phyloP scores from a whole-genome alignment of 2,113 vertebrate genomes.

The Nothoprocta pentlandii region DNA sequence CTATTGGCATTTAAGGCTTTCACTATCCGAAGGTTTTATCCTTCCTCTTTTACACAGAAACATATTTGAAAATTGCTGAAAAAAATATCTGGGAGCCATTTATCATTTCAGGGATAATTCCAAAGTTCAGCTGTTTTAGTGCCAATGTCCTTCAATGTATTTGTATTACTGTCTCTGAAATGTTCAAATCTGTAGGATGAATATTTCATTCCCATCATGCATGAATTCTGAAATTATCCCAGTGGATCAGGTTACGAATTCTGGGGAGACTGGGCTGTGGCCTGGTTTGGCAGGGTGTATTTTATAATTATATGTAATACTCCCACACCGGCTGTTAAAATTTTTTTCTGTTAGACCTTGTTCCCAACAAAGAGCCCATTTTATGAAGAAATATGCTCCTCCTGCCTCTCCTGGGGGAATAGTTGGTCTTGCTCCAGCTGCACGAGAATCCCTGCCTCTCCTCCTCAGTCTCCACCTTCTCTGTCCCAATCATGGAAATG shows the following conservation, averaged over 20 bases:
- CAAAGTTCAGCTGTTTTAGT: not conserved
- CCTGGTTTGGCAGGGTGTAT: not conserved
- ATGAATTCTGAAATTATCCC: not conserved
- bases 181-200: not conserved
- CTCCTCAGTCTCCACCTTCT: not conserved
- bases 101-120: slow-evolving; percentile 15
- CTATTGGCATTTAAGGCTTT: slow-evolving; percentile 8
- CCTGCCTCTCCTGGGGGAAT: not conserved
- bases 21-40: not conserved
- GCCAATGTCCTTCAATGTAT: not conserved
- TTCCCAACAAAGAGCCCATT: not conserved
- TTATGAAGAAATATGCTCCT: not conserved
- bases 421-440: not conserved
- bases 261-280: not conserved
- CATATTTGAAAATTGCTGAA: not conserved
- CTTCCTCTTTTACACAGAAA: not conserved
- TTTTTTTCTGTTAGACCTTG: not conserved
- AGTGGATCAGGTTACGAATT: not conserved
- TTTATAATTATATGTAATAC: not conserved
- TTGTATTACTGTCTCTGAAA: not conserved
- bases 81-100: not conserved
- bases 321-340: not conserved
- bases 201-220: not conserved
- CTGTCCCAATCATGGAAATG: not conserved
- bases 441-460: not conserved